Percentiles rank a stretch among this genome's conserved stretches.
phyloP scores from a whole-genome alignment of 1,140 invertebrate genomes.

The Drosophila lacertosa region DNA sequence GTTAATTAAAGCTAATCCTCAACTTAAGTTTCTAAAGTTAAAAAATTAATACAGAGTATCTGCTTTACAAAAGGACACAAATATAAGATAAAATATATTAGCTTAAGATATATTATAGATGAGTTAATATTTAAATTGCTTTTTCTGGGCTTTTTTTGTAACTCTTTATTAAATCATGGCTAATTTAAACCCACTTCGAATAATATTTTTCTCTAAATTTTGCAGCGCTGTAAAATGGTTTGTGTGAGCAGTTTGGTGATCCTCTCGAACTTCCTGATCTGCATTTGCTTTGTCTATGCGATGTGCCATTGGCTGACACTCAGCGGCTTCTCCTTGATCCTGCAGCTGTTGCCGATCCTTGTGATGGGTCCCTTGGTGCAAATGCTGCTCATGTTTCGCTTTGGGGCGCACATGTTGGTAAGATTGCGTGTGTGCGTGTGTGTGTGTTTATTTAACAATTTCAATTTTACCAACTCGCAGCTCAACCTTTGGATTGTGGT shows the following conservation, averaged over 20 bases:
- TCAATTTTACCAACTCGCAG: too few relatives aligned
- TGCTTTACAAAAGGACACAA: too few relatives aligned
- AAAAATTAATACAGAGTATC: too few relatives aligned
- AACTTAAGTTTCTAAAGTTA: too few relatives aligned
- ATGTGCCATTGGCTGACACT: slow-evolving; percentile 41
- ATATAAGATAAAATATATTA: too few relatives aligned
- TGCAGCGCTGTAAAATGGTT: slow-evolving; percentile 52
- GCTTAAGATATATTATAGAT: too few relatives aligned
- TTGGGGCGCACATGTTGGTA: slow-evolving; percentile 47
- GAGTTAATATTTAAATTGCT: too few relatives aligned
- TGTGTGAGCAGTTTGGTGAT: slow-evolving; percentile 56
- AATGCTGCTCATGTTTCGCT: slow-evolving; percentile 39
- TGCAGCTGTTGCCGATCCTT: slow-evolving; percentile 47
- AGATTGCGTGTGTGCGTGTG: too few relatives aligned
- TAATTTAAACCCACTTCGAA: not conserved
- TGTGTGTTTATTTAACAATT: too few relatives aligned
- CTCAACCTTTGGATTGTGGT: slow-evolving; percentile 44
- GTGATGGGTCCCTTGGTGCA: slow-evolving; percentile 49
- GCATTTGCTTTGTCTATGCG: slow-evolving; percentile 47
- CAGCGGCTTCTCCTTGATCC: slow-evolving; percentile 10
- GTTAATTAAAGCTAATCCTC: too few relatives aligned
- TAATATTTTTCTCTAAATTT: slow-evolving; percentile 1
- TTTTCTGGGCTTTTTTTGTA: too few relatives aligned
- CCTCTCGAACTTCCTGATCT: slow-evolving; percentile 49
- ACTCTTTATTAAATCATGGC: too few relatives aligned